Evolutionary conservation across 2,888 invertebrate genomes (phyloP), one percentile per base, ranked within the genome.

Genomic region (Melanotus villosus): DNA sequence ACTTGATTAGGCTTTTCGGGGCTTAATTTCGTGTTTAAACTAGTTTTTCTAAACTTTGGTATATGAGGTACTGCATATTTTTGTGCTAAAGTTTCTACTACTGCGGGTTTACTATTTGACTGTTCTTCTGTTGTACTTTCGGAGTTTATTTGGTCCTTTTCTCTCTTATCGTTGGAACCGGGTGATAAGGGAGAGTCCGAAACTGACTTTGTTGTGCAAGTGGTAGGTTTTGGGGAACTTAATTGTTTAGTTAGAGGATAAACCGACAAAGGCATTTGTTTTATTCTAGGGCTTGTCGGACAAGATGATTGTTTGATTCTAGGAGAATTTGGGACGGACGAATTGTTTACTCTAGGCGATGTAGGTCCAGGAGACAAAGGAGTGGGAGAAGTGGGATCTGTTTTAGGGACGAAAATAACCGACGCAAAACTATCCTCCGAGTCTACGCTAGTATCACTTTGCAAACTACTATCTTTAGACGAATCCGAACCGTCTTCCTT

Each of bases 341-440:
- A 89, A 68, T 89, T 89, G 84, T 89, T 90, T 70, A 91, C 80
- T 69, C 89, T 85, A 34, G 89, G 89, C 1, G 90, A 90, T 19
- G 89, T 89, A 9, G 90, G 90, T 58, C 89, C 90, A 16, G 90
- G 89, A 1, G 89, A 89, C 67, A 89, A 80, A 7, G 88, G 87
- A 7, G 89, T 88, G 0, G 90, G 90, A n/a, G 90, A 90, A 77
- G 89, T 84, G 41, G 89, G 89, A 77, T 93, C 93, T 56, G 93
- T 91, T 85, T 94, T 95, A 64, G 96, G 95, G 78, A 96, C 92
- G 81, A 92, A 96, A 80, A 97, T 96, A 47, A 97, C 96, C 72
- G 96, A 96, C 66, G 96, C 95, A 80, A 96, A 95, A 83, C 95
- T 96, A 80, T 97, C 96, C 83, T 97, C 96, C 0, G 95, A 95